Base-by-base conservation (phyloP, 2,113 vertebrate genomes). In the Nothobranchius kuhntae region DNA sequence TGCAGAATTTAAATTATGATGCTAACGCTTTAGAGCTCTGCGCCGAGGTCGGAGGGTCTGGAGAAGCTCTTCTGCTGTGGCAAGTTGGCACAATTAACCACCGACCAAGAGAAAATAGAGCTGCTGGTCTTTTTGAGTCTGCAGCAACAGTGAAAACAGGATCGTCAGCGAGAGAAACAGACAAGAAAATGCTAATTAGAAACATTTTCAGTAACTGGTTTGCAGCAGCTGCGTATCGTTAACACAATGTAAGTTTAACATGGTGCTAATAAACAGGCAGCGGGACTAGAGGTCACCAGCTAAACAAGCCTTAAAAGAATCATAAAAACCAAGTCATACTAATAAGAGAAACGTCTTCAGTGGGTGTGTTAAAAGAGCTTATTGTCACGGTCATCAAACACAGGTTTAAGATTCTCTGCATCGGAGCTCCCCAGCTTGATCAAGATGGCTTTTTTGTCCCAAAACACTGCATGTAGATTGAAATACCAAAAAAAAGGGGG, bases 121-220 rank as follows among this genome's bases (percentile, higher is more conserved):
- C 61, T 68, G 50, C 26, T 71, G 48, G 53, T 60, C 17, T 62
- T 64, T n/a, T 7, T 8, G 13, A 13, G 61, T 71, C 0, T 59
- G 50, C 38, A 68, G 45, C 68, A 40, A 4, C 40, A 36, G 35
- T 21, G 21, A 24, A 26, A 30, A 3, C 13, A 47, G 46, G 13
- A 14, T 14, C 2, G 13, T 13, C 13, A 47, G 13, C 13, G 13
- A 14, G 12, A 47, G 5, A 47, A 30, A 30, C 13, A 2, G 46
- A 6, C 13, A 3, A 14, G 46, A 47, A 47, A 47, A 14, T 47
- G 13, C 13, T 5, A 47, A 47, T 47, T 47, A 47, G 13, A 47
- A 13, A 47, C 46, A 47, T 47, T 13, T 47, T 14, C 46, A 47
- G 5, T 13, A 47, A 47, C 13, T 47, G 13, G 46, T 14, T 47